Percentiles rank a stretch among this genome's conserved stretches.
These are phyloP conservation scores for Cyclopterus lumpus DNA, from an alignment of 2,797 vertebrate species.

Conservation along the genomic window DNA sequence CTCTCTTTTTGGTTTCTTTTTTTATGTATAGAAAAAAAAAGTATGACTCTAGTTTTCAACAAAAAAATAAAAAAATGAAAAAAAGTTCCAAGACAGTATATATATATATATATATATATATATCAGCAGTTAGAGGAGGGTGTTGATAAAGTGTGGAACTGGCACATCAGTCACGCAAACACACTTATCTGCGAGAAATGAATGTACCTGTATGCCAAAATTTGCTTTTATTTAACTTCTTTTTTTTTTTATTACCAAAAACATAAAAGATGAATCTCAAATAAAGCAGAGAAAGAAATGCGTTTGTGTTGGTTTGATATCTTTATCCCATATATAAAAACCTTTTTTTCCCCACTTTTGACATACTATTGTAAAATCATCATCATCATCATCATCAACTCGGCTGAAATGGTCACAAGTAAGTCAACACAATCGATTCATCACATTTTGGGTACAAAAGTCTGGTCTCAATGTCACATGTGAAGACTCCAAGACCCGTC, in stretches of 20 bases:
- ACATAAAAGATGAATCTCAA: slow-evolving; percentile 66
- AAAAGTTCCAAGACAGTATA: slow-evolving; percentile 66
- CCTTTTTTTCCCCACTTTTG: background rate
- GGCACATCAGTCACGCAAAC: slow-evolving; percentile 71
- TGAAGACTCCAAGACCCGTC: background rate
- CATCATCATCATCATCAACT: background rate
- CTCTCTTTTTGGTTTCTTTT: slow-evolving; percentile 58
- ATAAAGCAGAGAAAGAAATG: slow-evolving; percentile 73
- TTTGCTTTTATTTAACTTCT: slow-evolving; percentile 72
- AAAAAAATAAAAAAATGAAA: slow-evolving; percentile 2
- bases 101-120: too few species aligned
- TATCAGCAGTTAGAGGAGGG: slow-evolving; percentile 66
- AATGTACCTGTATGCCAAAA: slow-evolving; percentile 93
- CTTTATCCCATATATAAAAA: background rate
- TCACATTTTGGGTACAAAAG: background rate
- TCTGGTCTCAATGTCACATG: background rate
- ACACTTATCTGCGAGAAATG: slow-evolving; percentile 88
- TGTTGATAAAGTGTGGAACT: slow-evolving; percentile 68
- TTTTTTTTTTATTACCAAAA: slow-evolving; percentile 79
- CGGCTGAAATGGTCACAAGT: background rate
- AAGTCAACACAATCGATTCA: background rate
- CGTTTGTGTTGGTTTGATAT: background rate
- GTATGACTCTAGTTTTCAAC: slow-evolving; percentile 51
- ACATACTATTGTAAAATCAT: background rate
- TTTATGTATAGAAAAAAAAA: slow-evolving; percentile 61